Base-by-base conservation (phyloP, 2,113 vertebrate species). In the Zeus faber region DNA sequence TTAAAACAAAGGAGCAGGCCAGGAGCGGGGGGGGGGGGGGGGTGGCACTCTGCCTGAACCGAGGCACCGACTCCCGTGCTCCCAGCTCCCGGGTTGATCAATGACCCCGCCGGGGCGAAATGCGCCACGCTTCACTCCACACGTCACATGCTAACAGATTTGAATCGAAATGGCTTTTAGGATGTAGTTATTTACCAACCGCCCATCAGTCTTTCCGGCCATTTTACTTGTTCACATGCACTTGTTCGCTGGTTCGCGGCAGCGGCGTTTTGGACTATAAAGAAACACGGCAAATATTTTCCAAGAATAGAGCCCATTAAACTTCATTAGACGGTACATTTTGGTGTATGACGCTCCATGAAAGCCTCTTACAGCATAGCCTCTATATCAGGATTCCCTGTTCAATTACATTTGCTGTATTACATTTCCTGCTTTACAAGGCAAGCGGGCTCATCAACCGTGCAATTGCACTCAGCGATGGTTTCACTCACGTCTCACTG, bases 1-100 rank as follows among this genome's bases (percentile, higher is more conserved):
- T 72, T 61, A 76, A 51, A 2, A 21, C 47, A 51, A 4, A 35
- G 33, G 14, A n/a, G n/a, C n/a, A n/a, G n/a, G n/a, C n/a, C n/a
- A n/a, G n/a, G 23, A 0, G n/a, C 18, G 58, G 1, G 27, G 6
- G 27, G 3, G 55, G 22, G 33, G 23, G 17, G 21, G 39, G 24
- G 35, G 48, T 24, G 41, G 46, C 8, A 11, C 35, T 56, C 52
- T 54, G 26, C 31, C 49, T 8, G 20, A 11, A 24, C 2, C n/a
- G n/a, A n/a, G 6, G 23, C 41, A 29, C 23, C 24, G 37, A 8
- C 2, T 11, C 7, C 11, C 23, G 49, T 60, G n/a, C 6, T 62
- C 40, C 45, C 27, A 5, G 8, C 24, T 43, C 63, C 1, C 0
- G 35, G 20, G 59, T 50, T 75, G 58, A 74, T 67, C 61, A 49